Conservation (phyloP, 2,888 invertebrate genomes). For the Cremastinae sp. region DNA sequence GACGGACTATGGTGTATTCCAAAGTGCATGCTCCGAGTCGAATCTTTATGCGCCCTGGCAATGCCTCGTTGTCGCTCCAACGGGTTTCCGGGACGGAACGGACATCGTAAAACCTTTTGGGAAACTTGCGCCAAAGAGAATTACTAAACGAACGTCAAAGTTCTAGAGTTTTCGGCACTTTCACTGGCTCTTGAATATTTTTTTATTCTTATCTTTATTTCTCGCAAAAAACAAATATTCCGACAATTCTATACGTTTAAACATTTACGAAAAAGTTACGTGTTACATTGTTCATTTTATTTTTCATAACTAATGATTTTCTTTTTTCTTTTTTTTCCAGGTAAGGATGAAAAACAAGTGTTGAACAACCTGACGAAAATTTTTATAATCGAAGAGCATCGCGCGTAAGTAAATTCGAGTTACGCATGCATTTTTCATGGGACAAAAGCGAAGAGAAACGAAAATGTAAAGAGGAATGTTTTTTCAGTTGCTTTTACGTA, state of each 20-base stretch:
- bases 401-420: conserved; percentile 40
- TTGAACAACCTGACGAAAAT: neutral
- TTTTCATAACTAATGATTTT: neutral
- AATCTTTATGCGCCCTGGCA: conserved; percentile 23
- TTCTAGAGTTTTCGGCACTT: conserved; percentile 66
- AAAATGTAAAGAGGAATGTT: conserved; percentile 32
- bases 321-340: conserved; percentile 62
- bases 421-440: conserved; percentile 9
- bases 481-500: conserved; percentile 17
- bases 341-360: conserved; percentile 58
- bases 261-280: too few relatives aligned
- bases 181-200: conserved; percentile 15
- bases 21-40: conserved; percentile 18
- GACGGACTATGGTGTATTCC: conserved; percentile 10
- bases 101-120: conserved; percentile 73
- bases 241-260: neutral
- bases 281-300: neutral
- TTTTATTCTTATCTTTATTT: neutral
- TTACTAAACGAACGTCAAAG: conserved; percentile 70
- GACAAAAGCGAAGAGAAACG: neutral
- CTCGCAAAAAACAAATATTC: neutral
- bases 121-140: conserved; percentile 67
- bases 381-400: neutral
- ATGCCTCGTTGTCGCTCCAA: conserved; percentile 28
- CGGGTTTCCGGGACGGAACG: conserved; percentile 58